These are phyloP conservation scores for Drosophila arawakana DNA, from an alignment of 1,140 invertebrate species.

Conservation along the genomic window DNA sequence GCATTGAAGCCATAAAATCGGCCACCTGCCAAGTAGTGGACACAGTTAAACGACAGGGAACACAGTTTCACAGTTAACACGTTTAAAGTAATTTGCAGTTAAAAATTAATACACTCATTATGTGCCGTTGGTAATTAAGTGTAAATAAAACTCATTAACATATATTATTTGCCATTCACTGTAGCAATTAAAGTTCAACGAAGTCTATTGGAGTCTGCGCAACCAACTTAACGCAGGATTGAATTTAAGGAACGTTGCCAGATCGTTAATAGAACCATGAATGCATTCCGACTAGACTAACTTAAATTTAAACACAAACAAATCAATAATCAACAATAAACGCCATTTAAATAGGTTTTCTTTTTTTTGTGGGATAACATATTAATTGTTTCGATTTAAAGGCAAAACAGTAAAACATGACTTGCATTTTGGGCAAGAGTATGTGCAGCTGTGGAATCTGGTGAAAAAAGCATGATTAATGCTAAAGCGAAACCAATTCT, in stretches of 20 bases:
- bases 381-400: slow-evolving; percentile 1
- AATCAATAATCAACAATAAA: background rate
- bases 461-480: slow-evolving; percentile 42
- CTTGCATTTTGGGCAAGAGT: slow-evolving; percentile 8
- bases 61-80: background rate
- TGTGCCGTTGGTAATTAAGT: background rate
- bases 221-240: background rate
- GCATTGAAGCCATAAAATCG: background rate
- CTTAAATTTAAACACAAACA: background rate
- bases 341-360: background rate
- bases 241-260: background rate
- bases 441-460: slow-evolving; percentile 22
- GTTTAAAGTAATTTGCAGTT: background rate
- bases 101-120: background rate
- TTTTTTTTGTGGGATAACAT: background rate
- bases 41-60: background rate
- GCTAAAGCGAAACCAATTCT: slow-evolving; percentile 47
- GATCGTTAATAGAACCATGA: background rate
- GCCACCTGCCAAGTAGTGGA: background rate
- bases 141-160: background rate
- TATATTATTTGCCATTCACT: background rate
- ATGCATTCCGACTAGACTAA: slow-evolving; percentile 3
- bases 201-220: background rate
- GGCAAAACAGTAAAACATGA: slow-evolving; percentile 11
- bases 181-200: background rate